Evolutionary conservation across 2,797 vertebrate species (phyloP), one percentile per base, ranked within the genome.

Genomic region (Peromyscus attwateri): DNA sequence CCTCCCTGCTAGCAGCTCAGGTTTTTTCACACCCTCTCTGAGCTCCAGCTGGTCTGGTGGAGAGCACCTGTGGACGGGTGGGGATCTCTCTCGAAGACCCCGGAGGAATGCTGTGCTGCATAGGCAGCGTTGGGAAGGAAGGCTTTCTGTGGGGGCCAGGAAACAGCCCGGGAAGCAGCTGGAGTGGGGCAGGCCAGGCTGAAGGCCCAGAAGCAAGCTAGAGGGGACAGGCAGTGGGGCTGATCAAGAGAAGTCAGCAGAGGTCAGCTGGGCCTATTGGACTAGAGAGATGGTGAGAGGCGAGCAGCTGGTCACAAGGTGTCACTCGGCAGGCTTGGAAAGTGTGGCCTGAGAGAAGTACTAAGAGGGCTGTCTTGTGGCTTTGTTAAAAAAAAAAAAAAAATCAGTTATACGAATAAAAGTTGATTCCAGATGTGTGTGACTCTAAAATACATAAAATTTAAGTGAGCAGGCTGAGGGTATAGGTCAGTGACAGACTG

Each of bases 101-200:
- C 4, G 6, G 89, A 91, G 49, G 96, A 93, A 88, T 52, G 27
- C 40, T 70, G 91, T 70, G 68, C 8, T 52, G 49, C 13, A 0
- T 16, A 57, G 93, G 57, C 70, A 95, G 87, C 23, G 77, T 91
- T 66, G 34, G 88, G 87, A 94, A 95, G 62, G 77, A 91, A 92
- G 94, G 71, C 46, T 91, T 82, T 89, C 88, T 57, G 64, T 27
- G 5, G 90, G 89, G 95, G 87, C 79, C 95, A 95, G 97, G 92
- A 97, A 97, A 66, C 91, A 92, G 94, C 93, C 88, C 13, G 80
- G 92, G 93, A 96, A 92, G 85, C 96, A 95, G 96, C 95, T 97
- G 93, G 94, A 93, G 31, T 27, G 34, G 88, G 64, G 95, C 75
- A 57, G 92, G 57, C 95, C 52, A 77, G 89, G 66, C 43, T 8